A percentile compares a stretch with the other conserved stretches of the same genome.
phyloP scores from a whole-genome alignment of 2,888 invertebrate genomes.

The Erpobdella octoculata region DNA sequence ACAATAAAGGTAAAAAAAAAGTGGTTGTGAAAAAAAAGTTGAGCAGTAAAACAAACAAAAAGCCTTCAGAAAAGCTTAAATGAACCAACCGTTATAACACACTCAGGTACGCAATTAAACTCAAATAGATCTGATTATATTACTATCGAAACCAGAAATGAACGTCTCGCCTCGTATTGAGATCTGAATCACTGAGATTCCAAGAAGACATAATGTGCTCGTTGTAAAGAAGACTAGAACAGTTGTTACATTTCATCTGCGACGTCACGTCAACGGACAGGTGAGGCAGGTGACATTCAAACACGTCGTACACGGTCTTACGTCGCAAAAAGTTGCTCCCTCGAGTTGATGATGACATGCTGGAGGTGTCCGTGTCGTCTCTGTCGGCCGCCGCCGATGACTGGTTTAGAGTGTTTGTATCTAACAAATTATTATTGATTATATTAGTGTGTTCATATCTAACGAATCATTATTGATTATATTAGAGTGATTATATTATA shows the following conservation, averaged over 20 bases:
- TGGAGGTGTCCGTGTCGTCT: neutral
- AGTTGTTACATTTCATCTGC: slow-evolving; percentile 26
- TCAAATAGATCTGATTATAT: too few species aligned
- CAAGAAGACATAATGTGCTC: slow-evolving; percentile 27
- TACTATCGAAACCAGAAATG: neutral
- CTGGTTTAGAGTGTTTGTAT: neutral
- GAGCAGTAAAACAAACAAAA: too few species aligned
- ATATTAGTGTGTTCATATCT: too few species aligned
- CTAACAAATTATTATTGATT: too few species aligned
- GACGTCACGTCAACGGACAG: slow-evolving; percentile 17
- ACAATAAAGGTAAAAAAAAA: too few species aligned
- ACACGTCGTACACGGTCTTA: neutral
- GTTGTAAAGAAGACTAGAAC: slow-evolving; percentile 20
- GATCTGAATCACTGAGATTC: slow-evolving; percentile 19
- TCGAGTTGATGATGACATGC: slow-evolving; percentile 3
- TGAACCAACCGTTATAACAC: too few species aligned
- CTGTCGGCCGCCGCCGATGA: neutral
- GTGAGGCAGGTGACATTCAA: neutral
- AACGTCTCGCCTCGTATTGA: slow-evolving; percentile 12
- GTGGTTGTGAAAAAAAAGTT: too few species aligned
- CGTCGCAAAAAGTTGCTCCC: neutral
- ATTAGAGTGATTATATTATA: too few species aligned
- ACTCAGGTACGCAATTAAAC: too few species aligned
- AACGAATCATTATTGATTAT: too few species aligned
- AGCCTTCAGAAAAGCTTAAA: too few species aligned